A percentile compares a stretch with the other conserved stretches of the same genome.
These are phyloP conservation scores for Hemaris fuciformis DNA, from an alignment of 2,888 invertebrate genomes.

Conservation along the genomic window DNA sequence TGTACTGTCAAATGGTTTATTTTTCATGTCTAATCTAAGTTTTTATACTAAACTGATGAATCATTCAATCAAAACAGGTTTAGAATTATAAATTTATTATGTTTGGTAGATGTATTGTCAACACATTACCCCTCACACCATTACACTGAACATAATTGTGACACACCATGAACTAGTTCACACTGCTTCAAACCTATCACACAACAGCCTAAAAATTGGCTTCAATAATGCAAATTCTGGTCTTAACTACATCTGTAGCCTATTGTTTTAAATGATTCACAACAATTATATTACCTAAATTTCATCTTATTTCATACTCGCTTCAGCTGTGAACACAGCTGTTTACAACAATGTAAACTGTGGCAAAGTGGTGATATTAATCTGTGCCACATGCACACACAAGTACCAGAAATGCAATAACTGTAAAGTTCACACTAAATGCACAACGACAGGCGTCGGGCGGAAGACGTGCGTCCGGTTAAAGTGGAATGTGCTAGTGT, in stretches of 20 bases:
- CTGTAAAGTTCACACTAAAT: conserved; percentile 62
- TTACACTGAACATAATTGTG: conserved; percentile 14
- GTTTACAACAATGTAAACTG: conserved; percentile 43
- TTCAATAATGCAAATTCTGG: conserved; percentile 20
- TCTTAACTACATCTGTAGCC: conserved; percentile 28
- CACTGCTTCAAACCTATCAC: conserved; percentile 36
- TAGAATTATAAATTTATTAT: background rate
- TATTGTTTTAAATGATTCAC: conserved; percentile 27
- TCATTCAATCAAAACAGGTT: background rate
- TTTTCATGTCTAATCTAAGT: background rate
- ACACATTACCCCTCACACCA: conserved; percentile 20
- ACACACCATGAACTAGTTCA: conserved; percentile 29
- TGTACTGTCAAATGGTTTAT: conserved; percentile 20
- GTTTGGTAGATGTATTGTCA: conserved; percentile 13
- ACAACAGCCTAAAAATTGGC: conserved; percentile 14
- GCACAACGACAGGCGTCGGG: conserved; percentile 56
- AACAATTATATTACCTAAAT: conserved; percentile 63
- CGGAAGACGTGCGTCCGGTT: conserved; percentile 48
- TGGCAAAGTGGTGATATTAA: conserved; percentile 28
- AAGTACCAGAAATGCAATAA: conserved; percentile 56
- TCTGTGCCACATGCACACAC: conserved; percentile 54
- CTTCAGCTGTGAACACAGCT: conserved; percentile 60
- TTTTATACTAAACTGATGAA: background rate
- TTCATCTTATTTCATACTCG: conserved; percentile 79
- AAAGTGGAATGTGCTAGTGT: conserved; percentile 73